Evolutionary conservation across 2,888 invertebrate species (phyloP), one percentile per base, ranked within the genome.

Genomic region (Chloromyia formosa): DNA sequence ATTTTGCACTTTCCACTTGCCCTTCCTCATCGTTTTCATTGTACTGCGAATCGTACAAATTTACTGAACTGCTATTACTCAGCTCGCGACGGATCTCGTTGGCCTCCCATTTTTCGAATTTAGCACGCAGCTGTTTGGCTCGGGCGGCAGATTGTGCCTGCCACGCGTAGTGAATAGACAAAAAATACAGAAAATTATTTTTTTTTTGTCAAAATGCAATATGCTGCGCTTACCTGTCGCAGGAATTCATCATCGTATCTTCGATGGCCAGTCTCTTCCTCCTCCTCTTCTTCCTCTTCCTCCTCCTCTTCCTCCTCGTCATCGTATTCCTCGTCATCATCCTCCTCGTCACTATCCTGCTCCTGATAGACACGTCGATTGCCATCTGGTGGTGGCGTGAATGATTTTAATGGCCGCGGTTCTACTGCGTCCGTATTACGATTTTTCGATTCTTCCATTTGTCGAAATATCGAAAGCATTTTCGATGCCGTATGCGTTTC

Each of bases 71-170:
- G 27, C 27, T 83, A 80, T 83, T 83, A 83, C 86, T 79, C 79
- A 87, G 79, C 83, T 90, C 89, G 10, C 87, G 87, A 77, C 87
- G 87, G 18, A 89, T 88, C 83, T 92, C 92, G 64, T 88, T 87
- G 1, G 90, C 89, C 82, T 92, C 92, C 95, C 95, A 95, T 81
- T 92, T 89, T 86, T 96, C 96, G 86, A 96, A 96, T 83, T 95
- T 94, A 77, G 91, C 94, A 80, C 94, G 90, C 82, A 96, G 87
- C 78, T 93, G 91, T 84, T 92, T 94, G 20, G 96, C 95, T 78
- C 94, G 90, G 0, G 94, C 95, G 0, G 93, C 88, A 79, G 90
- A 90, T 80, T 92, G 91, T 7, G 93, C 92, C 89, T 84, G 49
- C 18, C 10, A 61, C 12, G 42, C 12, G 42, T 5, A 9, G 42